Conservation (phyloP, 2,113 vertebrate genomes). For the Furnarius figulus region DNA sequence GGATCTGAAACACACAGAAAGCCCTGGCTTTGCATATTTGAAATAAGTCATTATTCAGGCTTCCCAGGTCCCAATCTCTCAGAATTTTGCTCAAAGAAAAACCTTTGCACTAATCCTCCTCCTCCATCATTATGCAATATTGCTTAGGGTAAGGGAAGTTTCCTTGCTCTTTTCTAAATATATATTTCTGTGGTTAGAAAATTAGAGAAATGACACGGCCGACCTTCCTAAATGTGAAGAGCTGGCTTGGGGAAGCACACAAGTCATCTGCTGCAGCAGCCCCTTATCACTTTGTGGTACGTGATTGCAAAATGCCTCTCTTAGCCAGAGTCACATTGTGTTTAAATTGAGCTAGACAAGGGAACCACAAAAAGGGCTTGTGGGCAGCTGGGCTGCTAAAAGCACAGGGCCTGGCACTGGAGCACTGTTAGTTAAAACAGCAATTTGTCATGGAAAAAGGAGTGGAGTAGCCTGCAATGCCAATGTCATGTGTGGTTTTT, state of each 20-base stretch:
- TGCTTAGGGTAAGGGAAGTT: conserved; percentile 12
- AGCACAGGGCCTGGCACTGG: background rate
- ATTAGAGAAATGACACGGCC: conserved; percentile 1
- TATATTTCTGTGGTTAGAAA: conserved; percentile 31
- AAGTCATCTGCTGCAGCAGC: conserved; percentile 20
- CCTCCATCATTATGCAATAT: conserved; percentile 2
- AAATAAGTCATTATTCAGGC: conserved; percentile 25
- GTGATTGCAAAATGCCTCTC: conserved; percentile 1
- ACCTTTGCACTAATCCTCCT: conserved; percentile 32
- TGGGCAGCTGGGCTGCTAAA: background rate
- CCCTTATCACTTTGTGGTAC: background rate
- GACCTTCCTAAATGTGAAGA: conserved; percentile 19
- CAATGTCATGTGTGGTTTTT: background rate
- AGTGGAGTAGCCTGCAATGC: background rate
- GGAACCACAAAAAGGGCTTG: conserved; percentile 32
- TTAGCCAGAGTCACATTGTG: background rate
- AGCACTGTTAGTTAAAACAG: background rate
- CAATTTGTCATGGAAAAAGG: background rate
- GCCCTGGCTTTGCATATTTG: background rate
- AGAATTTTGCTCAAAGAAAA: conserved; percentile 18
- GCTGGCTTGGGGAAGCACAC: conserved; percentile 9
- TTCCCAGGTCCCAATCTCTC: conserved; percentile 17
- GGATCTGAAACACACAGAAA: background rate
- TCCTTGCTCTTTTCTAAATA: conserved; percentile 3
- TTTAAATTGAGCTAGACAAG: conserved; percentile 33